phyloP scores from a whole-genome alignment of 2,797 vertebrate genomes.

The Ibycter americanus region DNA sequence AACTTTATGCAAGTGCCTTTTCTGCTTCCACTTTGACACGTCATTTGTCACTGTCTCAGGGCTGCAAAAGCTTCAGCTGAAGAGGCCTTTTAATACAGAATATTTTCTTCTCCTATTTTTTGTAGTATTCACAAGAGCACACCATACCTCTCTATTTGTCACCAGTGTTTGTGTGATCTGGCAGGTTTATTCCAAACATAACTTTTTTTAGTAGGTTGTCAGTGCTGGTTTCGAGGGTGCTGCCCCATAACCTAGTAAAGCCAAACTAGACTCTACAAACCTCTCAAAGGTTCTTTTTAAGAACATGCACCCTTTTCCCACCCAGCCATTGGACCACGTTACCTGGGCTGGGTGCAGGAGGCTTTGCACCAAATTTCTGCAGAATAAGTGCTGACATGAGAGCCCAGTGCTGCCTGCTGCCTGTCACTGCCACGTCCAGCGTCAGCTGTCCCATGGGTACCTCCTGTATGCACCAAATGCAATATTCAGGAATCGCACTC shows the following conservation, averaged over 20 bases:
- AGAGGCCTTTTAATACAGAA: background rate
- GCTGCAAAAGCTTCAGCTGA: background rate
- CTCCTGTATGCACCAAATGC: background rate
- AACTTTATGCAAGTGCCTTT: background rate
- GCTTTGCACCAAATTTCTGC: background rate
- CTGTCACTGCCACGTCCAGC: background rate
- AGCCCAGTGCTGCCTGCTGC: background rate
- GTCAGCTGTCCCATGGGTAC: background rate
- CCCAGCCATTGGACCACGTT: background rate
- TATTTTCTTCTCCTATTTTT: background rate
- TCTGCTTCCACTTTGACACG: background rate
- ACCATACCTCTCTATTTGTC: background rate
- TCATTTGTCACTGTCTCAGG: background rate
- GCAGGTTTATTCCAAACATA: background rate
- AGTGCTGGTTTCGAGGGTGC: background rate
- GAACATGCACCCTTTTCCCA: background rate
- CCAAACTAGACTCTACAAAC: background rate
- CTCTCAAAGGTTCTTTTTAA: background rate
- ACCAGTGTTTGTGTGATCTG: background rate
- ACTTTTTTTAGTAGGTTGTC: background rate
- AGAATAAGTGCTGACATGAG: accelerated
- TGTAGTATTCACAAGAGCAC: background rate
- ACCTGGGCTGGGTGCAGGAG: background rate
- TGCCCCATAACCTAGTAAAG: background rate
- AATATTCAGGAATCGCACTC: background rate